Percentiles rank a stretch among this genome's conserved stretches.
phyloP scores from a whole-genome alignment of 2,888 invertebrate genomes.

The Piscicola geometra region DNA sequence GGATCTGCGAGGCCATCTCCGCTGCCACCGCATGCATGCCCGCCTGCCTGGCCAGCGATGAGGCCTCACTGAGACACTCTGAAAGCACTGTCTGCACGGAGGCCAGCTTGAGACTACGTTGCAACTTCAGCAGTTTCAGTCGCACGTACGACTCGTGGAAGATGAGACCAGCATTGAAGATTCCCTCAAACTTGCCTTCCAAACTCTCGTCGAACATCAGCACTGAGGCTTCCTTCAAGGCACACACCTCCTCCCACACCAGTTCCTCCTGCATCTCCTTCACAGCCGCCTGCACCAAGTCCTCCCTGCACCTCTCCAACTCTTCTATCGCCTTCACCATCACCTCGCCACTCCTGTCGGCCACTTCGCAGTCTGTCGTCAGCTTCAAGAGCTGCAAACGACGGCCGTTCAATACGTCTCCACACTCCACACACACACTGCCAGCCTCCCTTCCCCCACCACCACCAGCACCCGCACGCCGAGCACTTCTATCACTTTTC shows the following conservation, averaged over 20 bases:
- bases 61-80: background rate
- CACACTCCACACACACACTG: slow-evolving; percentile 10
- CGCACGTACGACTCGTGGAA: background rate
- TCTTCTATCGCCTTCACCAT: background rate
- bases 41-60: background rate
- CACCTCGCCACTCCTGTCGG: background rate
- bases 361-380: background rate
- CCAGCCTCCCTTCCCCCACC: background rate
- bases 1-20: background rate
- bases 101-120: background rate
- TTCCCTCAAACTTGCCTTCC: background rate
- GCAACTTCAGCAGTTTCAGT: background rate
- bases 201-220: background rate
- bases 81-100: background rate
- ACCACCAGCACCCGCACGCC: background rate
- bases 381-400: slow-evolving; percentile 18
- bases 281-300: background rate
- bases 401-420: background rate
- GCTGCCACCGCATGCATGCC: background rate
- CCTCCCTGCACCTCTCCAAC: background rate
- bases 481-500: too few relatives aligned
- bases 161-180: background rate
- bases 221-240: background rate
- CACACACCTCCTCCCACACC: background rate
- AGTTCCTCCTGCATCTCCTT: background rate